A percentile compares a stretch with the other conserved stretches of the same genome.
Conservation (phyloP, 2,113 vertebrate species). For the Hyperopisus bebe region DNA sequence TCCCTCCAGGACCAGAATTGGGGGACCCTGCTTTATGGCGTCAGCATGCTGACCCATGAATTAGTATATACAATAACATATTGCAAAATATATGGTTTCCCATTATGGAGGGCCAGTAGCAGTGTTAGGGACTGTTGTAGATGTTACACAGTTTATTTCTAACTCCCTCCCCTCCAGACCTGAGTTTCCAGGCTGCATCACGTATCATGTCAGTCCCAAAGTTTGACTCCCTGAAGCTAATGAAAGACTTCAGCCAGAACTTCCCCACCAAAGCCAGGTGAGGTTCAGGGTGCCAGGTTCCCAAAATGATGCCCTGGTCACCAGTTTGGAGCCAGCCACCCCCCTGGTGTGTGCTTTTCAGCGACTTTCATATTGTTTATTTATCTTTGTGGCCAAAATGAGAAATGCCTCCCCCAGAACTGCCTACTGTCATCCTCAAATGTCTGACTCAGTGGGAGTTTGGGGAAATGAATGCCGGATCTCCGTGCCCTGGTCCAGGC, state of each 20-base stretch:
- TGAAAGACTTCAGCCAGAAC: constrained; percentile 90
- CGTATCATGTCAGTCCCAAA: constrained; percentile 74
- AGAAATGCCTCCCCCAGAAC: constrained; percentile 33
- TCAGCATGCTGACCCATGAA: background rate
- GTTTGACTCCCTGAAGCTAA: constrained; percentile 81
- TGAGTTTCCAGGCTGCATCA: constrained; percentile 90
- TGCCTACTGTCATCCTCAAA: constrained; percentile 53
- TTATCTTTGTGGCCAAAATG: constrained; percentile 15
- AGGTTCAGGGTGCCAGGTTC: background rate
- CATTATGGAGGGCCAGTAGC: background rate
- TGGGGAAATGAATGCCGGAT: constrained; percentile 57
- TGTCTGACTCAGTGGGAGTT: constrained; percentile 41
- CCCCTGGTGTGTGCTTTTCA: background rate
- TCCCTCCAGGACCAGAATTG: background rate
- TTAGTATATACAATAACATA: background rate
- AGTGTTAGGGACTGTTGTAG: background rate
- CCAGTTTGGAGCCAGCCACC: background rate
- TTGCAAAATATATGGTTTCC: background rate
- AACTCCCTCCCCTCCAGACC: constrained; percentile 59
- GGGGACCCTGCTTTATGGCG: background rate
- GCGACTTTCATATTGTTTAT: background rate
- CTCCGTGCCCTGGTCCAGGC: constrained; percentile 53
- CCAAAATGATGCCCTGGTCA: background rate
- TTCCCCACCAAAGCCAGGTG: constrained; percentile 94
- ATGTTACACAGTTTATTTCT: background rate